Evolutionary conservation across 2,888 invertebrate species (phyloP), one percentile per base, ranked within the genome.

Genomic region (Pocota personata): DNA sequence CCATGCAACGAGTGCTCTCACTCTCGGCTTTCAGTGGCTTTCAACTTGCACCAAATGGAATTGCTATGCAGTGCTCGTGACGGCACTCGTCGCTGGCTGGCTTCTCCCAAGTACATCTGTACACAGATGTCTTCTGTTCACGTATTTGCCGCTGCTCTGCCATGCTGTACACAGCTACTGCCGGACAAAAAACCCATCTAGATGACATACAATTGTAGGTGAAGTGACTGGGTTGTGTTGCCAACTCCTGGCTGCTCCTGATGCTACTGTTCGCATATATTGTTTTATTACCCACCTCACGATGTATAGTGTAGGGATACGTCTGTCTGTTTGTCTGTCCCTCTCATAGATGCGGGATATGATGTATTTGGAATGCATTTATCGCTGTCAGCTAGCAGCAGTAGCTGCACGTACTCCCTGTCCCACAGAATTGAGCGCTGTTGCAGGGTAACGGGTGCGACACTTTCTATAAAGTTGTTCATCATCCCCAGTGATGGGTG

Each of bases 301-400:
- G 86, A 62, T 76, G 71, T 40, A 12, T 37, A 58, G 71, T 30
- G 30, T 30, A n/a, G 60, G 77, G 66, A 37, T 64, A 43, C 35
- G 76, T 40, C 73, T 75, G 75, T 48, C 66, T 73, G 78, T 67
- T 50, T 67, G 60, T 71, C 75, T 80, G 80, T 67, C 84, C 76
- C 84, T 86, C 84, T 86, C 84, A 82, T 82, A 86, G 76, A 76
- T 72, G 76, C 66, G 62, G 86, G 76, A 82, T 86, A 86, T 86
- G 86, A 82, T 86, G 86, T 82, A 86, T 86, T 86, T 82, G 86
- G 87, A 82, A 87, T 87, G 87, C 87, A 87, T 87, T 87, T 87
- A 87, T 87, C 87, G 87, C 73, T 87, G 82, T 82, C 87, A 82
- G 87, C 77, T 73, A 66, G 66, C 77, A 86, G 76, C 82, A 77